Percentiles rank a stretch among this genome's conserved stretches.
phyloP scores from a whole-genome alignment of 2,797 vertebrate genomes.

The Sebastolobus alascanus region DNA sequence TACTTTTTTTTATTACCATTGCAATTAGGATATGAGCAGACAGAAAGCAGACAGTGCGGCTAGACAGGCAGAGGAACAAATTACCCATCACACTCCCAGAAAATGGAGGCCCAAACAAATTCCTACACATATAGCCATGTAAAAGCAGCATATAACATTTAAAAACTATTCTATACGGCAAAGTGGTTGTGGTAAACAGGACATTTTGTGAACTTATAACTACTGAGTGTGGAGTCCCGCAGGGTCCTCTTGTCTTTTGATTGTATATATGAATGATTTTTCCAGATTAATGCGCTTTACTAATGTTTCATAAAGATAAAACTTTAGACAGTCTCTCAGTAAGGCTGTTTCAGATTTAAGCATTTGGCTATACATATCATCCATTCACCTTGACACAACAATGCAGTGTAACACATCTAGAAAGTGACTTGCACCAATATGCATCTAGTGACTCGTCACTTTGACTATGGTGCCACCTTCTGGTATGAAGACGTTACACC shows the following conservation, averaged over 20 bases:
- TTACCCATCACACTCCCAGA: neutral
- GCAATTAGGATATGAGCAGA: neutral
- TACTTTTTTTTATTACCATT: neutral
- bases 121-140: neutral
- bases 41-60: neutral
- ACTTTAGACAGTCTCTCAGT: neutral
- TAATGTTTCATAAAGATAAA: neutral
- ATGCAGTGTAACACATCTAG: neutral
- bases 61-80: neutral
- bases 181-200: neutral
- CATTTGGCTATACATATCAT: neutral
- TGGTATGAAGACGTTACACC: neutral
- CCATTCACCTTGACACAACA: neutral
- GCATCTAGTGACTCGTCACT: neutral
- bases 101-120: neutral
- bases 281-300: neutral
- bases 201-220: neutral
- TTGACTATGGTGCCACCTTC: neutral
- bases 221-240: neutral
- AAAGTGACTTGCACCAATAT: neutral
- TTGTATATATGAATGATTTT: neutral
- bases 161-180: neutral
- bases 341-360: neutral
- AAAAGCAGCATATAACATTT: neutral
- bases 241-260: neutral